Evolutionary conservation across 2,888 invertebrate species (phyloP), one percentile per base, ranked within the genome.

Genomic region (Hoplodrina blanda): DNA sequence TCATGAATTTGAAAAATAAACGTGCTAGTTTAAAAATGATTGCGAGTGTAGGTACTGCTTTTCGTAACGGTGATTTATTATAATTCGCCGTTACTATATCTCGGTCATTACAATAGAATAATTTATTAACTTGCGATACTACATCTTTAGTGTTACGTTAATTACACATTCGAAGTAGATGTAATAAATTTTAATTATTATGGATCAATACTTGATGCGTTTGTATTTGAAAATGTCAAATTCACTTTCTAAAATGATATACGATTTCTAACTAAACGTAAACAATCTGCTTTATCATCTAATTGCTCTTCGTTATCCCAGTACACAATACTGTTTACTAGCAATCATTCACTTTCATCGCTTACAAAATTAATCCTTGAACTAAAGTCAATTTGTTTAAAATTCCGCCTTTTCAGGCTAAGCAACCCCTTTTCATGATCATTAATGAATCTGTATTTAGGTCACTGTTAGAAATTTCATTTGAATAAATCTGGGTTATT

Each of bases 401-500:
- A 68, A 74, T 76, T 72, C 65, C 15, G 60, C 57, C n/a, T 66
- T 52, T 82, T 69, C 62, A 69, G 55, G 53, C 30, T 64, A n/a
- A 59, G 57, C 37, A 65, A 55, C 50, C 63, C 60, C 68, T 69
- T 71, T 77, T 70, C 69, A 70, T 61, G 59, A 59, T 72, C 59
- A 69, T 74, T 57, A 75, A 69, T 72, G 59, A 65, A 67, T 60
- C 63, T 54, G 25, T 64, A 69, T 73, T 69, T 70, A 79, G 67
- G 70, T 68, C 74, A 78, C 63, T 62, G 73, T 69, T 76, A 52
- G 69, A 59, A 78, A 75, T 72, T 75, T 73, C 50, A 75, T 82
- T 84, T 77, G 55, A 75, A 76, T 84, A 83, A 85, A 85, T 85
- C 76, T 86, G 75, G 82, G 80, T 79, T 86, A 84, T 85, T 85